These are phyloP conservation scores for Sinocyclocheilus anophthalmus DNA, from an alignment of 2,113 vertebrate species.

Conservation along the genomic window DNA sequence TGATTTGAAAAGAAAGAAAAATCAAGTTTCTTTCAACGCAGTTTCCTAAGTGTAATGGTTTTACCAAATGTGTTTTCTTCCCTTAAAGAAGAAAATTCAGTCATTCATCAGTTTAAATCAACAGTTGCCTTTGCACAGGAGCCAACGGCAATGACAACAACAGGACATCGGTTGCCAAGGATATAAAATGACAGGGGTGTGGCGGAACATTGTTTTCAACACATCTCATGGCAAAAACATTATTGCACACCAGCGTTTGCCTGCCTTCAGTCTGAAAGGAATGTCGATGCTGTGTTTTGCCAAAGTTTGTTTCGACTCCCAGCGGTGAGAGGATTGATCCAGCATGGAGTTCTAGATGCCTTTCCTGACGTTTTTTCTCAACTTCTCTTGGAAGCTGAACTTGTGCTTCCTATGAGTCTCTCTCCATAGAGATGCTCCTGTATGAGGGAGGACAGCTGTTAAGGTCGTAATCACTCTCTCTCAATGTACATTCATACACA, in stretches of 20 bases:
- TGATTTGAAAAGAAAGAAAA: neutral
- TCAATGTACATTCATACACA: slow-evolving; percentile 15
- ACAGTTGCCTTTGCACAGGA: slow-evolving; percentile 16
- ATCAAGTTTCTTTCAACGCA: neutral
- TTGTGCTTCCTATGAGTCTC: slow-evolving; percentile 38
- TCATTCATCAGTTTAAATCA: neutral
- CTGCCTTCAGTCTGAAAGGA: slow-evolving; percentile 32
- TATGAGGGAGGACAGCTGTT: slow-evolving; percentile 66
- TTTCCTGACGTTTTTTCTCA: slow-evolving; percentile 41
- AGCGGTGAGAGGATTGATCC: slow-evolving; percentile 37
- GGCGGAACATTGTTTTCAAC: slow-evolving; percentile 26
- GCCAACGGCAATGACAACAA: slow-evolving; percentile 14
- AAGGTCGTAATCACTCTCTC: slow-evolving; percentile 49
- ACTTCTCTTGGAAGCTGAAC: slow-evolving; percentile 46
- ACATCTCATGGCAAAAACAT: slow-evolving; percentile 35
- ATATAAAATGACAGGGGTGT: neutral
- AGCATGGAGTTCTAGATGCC: slow-evolving; percentile 36
- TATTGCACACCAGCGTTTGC: slow-evolving; percentile 27
- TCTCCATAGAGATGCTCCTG: slow-evolving; percentile 43
- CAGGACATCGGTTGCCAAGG: neutral
- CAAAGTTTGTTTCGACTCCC: slow-evolving; percentile 51
- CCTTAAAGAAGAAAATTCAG: neutral
- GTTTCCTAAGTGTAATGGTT: neutral
- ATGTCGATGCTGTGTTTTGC: slow-evolving; percentile 38
- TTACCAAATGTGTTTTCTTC: slow-evolving; percentile 3